These are phyloP conservation scores for Arrhamphus sclerolepis DNA, from an alignment of 2,797 vertebrate genomes.

Conservation along the genomic window DNA sequence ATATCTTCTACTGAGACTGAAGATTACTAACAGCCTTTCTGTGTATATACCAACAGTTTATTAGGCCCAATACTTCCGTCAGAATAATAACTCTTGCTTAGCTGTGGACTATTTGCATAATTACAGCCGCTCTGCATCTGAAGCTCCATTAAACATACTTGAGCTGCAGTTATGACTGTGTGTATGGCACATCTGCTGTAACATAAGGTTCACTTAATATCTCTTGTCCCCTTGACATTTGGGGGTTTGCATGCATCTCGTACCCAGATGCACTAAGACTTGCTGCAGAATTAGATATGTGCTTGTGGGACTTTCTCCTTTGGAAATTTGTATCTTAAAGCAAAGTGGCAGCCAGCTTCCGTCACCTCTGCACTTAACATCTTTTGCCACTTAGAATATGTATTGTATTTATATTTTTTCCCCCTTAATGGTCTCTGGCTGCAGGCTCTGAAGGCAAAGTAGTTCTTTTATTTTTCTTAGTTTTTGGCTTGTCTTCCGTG, in stretches of 20 bases:
- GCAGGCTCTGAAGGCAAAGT: no score
- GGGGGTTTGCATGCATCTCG: slow-evolving; percentile 44
- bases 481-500: no score
- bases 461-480: no score
- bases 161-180: slow-evolving; percentile 43
- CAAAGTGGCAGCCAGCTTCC: slow-evolving; percentile 1
- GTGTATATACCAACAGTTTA: neutral
- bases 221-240: slow-evolving; percentile 40
- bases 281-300: slow-evolving; percentile 42
- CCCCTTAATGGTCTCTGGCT: no score
- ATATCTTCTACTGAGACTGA: no score
- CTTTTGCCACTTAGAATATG: neutral
- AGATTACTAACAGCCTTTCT: neutral
- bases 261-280: slow-evolving; percentile 49
- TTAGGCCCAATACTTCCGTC: neutral
- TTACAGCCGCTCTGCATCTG: slow-evolving; percentile 31
- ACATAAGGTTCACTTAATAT: slow-evolving; percentile 52
- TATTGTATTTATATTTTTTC: neutral
- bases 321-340: slow-evolving; percentile 18
- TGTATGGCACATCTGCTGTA: slow-evolving; percentile 44
- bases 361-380: neutral
- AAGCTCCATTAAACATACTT: slow-evolving; percentile 53
- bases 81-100: slow-evolving; percentile 16
- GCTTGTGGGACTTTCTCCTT: slow-evolving; percentile 24
- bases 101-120: slow-evolving; percentile 39